Evolutionary conservation across 2,113 vertebrate genomes (phyloP).

Genomic region (Lasiurus borealis): DNA sequence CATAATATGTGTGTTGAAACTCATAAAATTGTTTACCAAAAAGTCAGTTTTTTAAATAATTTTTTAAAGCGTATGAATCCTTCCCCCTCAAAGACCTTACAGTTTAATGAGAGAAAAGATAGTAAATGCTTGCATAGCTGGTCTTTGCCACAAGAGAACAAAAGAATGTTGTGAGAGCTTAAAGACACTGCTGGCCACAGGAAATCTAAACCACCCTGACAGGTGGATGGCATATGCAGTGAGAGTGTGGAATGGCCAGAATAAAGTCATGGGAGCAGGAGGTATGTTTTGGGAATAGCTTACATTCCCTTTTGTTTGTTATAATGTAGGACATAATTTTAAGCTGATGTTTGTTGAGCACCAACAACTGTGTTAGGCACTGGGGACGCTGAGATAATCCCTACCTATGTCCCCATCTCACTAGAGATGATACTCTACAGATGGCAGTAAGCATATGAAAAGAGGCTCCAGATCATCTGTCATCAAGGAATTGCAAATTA

Average conservation of each 20-base stretch:
- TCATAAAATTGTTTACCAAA: neutral
- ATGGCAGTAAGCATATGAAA: neutral
- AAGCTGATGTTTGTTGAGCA: neutral
- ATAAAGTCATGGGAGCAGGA: neutral
- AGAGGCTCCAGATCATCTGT: neutral
- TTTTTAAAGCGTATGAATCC: neutral
- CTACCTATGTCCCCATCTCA: neutral
- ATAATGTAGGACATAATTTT: neutral
- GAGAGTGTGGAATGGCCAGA: neutral
- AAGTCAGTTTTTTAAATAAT: neutral
- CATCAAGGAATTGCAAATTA: neutral
- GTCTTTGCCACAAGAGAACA: neutral
- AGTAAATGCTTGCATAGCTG: neutral
- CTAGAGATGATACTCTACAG: accelerated
- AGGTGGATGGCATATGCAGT: accelerated
- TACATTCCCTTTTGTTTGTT: neutral
- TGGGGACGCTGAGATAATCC: neutral
- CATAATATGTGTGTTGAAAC: neutral
- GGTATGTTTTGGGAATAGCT: neutral
- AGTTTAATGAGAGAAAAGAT: neutral
- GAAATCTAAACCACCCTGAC: neutral
- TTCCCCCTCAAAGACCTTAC: neutral
- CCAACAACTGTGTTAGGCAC: neutral
- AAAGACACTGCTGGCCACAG: neutral
- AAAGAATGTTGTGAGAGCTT: too few species aligned